Percentiles rank a stretch among this genome's conserved stretches.
Conservation (phyloP, 2,888 invertebrate genomes). For the Amblyjoppa fuscipennis region DNA sequence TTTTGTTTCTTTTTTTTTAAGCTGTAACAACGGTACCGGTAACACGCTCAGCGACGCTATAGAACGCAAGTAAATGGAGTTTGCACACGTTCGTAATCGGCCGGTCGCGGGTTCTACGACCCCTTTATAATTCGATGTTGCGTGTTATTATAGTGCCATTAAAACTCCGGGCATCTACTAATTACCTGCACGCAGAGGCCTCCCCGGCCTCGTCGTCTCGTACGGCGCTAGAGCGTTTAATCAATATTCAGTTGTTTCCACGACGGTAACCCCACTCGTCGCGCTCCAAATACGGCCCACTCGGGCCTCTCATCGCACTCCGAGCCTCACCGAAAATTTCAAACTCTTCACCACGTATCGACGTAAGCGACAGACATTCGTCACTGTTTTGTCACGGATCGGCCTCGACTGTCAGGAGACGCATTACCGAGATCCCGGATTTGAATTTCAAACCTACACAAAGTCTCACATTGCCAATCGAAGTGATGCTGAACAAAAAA, state of each 20-base stretch:
- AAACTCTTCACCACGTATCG: not conserved
- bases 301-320: constrained; percentile 25
- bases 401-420: not conserved
- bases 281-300: constrained; percentile 42
- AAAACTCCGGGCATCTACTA: constrained; percentile 82
- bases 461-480: constrained; percentile 1
- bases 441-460: not conserved
- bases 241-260: constrained; percentile 80
- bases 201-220: constrained; percentile 53
- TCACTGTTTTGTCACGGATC: not conserved
- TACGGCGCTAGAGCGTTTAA: constrained; percentile 75
- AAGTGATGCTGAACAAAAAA: not conserved
- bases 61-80: constrained; percentile 67
- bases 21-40: constrained; percentile 44
- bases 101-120: constrained; percentile 74
- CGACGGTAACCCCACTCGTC: constrained; percentile 70
- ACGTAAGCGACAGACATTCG: not conserved
- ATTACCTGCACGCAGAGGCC: constrained; percentile 80
- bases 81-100: constrained; percentile 70
- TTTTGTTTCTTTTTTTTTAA: too few relatives aligned
- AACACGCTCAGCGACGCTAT: constrained; percentile 53
- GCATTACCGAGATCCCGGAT: not conserved
- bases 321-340: constrained; percentile 38
- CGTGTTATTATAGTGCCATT: constrained; percentile 83
- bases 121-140: constrained; percentile 81